Evolutionary conservation across 37 sponge, comb jelly and placozoan species (phyloP).

Genomic region (Aphrocallistes beatrix): DNA sequence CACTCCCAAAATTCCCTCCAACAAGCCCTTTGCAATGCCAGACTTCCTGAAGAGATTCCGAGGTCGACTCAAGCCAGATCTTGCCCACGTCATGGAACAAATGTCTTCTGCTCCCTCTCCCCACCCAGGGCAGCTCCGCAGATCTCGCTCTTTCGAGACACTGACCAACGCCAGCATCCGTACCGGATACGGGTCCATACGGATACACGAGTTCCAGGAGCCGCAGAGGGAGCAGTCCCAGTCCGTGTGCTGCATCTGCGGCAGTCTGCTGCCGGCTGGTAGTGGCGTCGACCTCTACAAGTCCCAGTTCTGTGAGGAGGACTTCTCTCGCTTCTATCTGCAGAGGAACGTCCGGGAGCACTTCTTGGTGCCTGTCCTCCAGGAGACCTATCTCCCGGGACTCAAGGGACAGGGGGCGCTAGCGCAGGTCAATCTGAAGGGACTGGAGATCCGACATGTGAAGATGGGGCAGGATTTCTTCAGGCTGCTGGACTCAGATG

Average conservation of each 20-base stretch:
- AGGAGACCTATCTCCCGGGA: constrained; percentile 17
- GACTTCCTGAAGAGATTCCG: background rate
- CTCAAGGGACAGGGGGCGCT: background rate
- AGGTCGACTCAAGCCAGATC: background rate
- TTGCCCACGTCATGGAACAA: background rate
- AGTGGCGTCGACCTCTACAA: background rate
- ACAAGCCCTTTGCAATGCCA: background rate
- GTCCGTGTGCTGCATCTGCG: background rate
- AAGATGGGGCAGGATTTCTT: background rate
- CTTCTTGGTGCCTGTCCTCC: background rate
- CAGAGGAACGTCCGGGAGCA: constrained; percentile 7
- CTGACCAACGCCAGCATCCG: background rate
- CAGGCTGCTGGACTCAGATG: background rate
- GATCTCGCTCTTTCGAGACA: background rate
- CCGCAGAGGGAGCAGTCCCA: background rate
- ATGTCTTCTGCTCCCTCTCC: background rate
- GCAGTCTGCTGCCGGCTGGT: background rate
- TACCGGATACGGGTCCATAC: background rate
- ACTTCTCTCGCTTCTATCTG: constrained; percentile 13
- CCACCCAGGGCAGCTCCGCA: background rate
- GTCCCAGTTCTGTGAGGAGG: background rate
- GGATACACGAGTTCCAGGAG: background rate
- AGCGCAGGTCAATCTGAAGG: constrained; percentile 5
- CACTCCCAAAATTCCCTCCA: background rate
- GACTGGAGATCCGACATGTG: background rate